These are phyloP conservation scores for Zingel zingel DNA, from an alignment of 2,113 vertebrate genomes.

Conservation along the genomic window DNA sequence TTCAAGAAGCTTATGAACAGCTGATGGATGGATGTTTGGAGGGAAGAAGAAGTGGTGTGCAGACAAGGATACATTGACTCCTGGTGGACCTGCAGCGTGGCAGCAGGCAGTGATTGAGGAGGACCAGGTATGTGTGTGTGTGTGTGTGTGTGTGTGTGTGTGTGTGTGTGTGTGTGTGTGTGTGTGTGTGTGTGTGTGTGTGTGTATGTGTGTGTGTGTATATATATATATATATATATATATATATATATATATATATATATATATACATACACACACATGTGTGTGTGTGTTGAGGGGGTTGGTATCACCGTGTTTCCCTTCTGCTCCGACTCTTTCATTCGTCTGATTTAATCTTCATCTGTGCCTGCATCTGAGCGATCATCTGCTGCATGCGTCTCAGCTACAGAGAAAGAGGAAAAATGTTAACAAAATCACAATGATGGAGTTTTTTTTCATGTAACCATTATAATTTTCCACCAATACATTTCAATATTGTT, in stretches of 20 bases:
- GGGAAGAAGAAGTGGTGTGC: constrained; percentile 14
- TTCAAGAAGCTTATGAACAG: constrained; percentile 21
- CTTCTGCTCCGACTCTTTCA: constrained; percentile 60
- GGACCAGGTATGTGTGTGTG: neutral
- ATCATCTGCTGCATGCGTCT: constrained; percentile 94
- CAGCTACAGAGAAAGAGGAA: constrained; percentile 76
- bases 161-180: constrained; percentile 8
- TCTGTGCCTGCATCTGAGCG: constrained; percentile 91
- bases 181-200: neutral
- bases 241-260: too few species aligned
- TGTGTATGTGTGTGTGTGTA: constrained; percentile 5
- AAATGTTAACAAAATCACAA: neutral
- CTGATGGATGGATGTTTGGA: constrained; percentile 51
- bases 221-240: too few species aligned
- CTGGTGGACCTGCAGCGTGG: constrained; percentile 5
- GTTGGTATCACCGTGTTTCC: constrained; percentile 17
- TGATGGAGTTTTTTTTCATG: neutral
- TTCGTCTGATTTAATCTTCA: constrained; percentile 91
- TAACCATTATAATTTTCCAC: neutral
- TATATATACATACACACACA: too few species aligned
- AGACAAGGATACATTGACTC: constrained; percentile 10
- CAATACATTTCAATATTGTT: neutral
- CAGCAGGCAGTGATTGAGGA: constrained; percentile 23
- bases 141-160: neutral
- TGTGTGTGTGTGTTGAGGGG: constrained; percentile 12